Evolutionary conservation across 1,140 invertebrate genomes (phyloP), one percentile per base, ranked within the genome.

Genomic region (Cydia fagiglandana): DNA sequence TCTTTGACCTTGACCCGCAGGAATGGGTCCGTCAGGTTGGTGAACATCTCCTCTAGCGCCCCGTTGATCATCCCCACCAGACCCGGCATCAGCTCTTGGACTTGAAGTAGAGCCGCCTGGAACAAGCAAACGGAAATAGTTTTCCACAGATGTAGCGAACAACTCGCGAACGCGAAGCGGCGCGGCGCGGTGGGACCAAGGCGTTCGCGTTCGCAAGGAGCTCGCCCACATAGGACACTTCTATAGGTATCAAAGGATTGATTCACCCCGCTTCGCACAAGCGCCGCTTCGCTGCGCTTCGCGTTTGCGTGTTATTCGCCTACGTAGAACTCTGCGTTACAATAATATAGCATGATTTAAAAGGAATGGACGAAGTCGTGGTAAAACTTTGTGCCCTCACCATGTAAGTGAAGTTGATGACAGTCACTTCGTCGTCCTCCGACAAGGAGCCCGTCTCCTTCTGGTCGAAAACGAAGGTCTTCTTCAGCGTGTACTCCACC

Each of bases 351-450:
- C n/a, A n/a, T n/a, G n/a, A n/a, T n/a, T n/a, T n/a, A n/a, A n/a
- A n/a, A n/a, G n/a, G n/a, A n/a, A n/a, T n/a, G n/a, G n/a, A n/a
- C 38, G 7, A 10, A 41, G 38, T 10, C 9, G 38, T 9, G 7
- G 0, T 0, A 9, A 41, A 9, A 41, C 7, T 47, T 15, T 1
- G 45, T 17, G 53, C n/a, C 53, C 90, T 93, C 88, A 95, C 95
- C 94, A 95, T 84, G 73, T 95, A 91, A 0, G 94, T 88, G n/a
- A 95, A 93, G 85, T 96, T 94, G n/a, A 95, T 93, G 2, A 95
- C 92, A 20, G 93, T 94, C 20, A 96, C 84, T 17, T 92, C 87
- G 83, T 96, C 95, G 61, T 93, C 87, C 80, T 96, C 94, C 0
- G 89, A 94, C 0, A 94, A 88, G 0, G 86, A 86, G 2, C 87